Conservation (phyloP, 2,797 vertebrate genomes). For the Gambusia yucatana region DNA sequence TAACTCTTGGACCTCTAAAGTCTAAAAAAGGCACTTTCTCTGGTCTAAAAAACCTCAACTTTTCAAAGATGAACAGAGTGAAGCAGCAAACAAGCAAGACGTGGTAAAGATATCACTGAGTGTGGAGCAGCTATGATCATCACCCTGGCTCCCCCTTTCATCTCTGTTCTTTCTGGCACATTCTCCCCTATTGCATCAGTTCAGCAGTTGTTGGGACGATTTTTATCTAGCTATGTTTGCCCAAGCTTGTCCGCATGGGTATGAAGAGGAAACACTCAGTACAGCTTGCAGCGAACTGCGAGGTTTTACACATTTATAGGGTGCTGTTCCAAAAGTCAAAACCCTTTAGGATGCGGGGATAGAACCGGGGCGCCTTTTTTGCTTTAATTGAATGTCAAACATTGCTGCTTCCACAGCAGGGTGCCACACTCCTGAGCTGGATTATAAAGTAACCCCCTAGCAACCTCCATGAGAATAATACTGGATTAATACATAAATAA, state of each 20-base stretch:
- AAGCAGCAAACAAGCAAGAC: constrained; percentile 9
- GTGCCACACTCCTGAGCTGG: constrained; percentile 26
- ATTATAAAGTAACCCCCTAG: constrained; percentile 53
- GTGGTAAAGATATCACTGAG: constrained; percentile 40
- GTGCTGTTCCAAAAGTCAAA: constrained; percentile 44
- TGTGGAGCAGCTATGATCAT: constrained; percentile 49
- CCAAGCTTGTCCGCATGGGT: constrained; percentile 54
- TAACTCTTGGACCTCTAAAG: constrained; percentile 32
- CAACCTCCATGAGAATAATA: constrained; percentile 47
- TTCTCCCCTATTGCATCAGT: constrained; percentile 44
- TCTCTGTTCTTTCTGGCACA: constrained; percentile 35
- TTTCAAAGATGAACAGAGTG: constrained; percentile 11
- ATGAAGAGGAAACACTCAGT: constrained; percentile 24
- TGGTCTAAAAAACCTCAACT: constrained; percentile 19
- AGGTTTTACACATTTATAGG: constrained; percentile 56
- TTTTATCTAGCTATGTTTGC: constrained; percentile 69
- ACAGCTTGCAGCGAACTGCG: constrained; percentile 48
- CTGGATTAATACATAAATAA: constrained; percentile 36
- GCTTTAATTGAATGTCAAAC: constrained; percentile 54
- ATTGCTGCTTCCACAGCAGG: constrained; percentile 58
- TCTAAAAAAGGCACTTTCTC: neutral
- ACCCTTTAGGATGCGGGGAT: constrained; percentile 42
- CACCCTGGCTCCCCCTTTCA: constrained; percentile 7
- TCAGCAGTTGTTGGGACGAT: constrained; percentile 40
- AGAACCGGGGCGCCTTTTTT: constrained; percentile 50